Percentiles rank a stretch among this genome's conserved stretches.
Conservation (phyloP, 2,113 vertebrate genomes). For the Tylochromis polylepis region DNA sequence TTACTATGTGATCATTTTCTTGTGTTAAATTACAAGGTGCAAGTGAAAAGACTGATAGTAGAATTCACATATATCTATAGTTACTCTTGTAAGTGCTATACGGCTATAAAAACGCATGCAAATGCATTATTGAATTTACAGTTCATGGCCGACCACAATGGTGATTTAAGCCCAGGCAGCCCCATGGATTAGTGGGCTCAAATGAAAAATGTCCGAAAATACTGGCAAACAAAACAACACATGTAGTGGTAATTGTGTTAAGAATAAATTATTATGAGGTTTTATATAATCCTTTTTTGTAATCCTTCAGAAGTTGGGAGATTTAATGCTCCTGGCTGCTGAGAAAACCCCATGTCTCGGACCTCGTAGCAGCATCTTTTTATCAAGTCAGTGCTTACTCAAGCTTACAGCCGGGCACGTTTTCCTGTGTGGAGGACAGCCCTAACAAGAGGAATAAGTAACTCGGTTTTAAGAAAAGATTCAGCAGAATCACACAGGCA, state of each 20-base stretch:
- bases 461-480: not conserved
- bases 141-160: not conserved
- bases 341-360: not conserved
- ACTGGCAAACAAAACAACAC: slow-evolving; percentile 20
- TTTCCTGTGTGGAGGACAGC: not conserved
- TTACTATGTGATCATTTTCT: not conserved
- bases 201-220: slow-evolving; percentile 3
- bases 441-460: not conserved
- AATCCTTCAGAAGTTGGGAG: not conserved
- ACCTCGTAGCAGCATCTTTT: not conserved
- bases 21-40: not conserved
- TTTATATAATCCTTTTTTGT: not conserved
- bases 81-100: not conserved
- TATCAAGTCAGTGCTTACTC: slow-evolving; percentile 20
- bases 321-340: not conserved
- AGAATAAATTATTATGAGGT: not conserved
- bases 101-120: not conserved
- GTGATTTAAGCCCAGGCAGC: not conserved
- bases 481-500: not conserved
- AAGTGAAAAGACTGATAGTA: not conserved
- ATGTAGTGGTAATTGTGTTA: slow-evolving; percentile 18
- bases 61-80: not conserved
- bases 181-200: slow-evolving; percentile 1
- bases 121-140: not conserved
- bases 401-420: not conserved